A percentile compares a stretch with the other conserved stretches of the same genome.
Conservation (phyloP, 2,888 invertebrate genomes). For the Drosophila subsilvestris region DNA sequence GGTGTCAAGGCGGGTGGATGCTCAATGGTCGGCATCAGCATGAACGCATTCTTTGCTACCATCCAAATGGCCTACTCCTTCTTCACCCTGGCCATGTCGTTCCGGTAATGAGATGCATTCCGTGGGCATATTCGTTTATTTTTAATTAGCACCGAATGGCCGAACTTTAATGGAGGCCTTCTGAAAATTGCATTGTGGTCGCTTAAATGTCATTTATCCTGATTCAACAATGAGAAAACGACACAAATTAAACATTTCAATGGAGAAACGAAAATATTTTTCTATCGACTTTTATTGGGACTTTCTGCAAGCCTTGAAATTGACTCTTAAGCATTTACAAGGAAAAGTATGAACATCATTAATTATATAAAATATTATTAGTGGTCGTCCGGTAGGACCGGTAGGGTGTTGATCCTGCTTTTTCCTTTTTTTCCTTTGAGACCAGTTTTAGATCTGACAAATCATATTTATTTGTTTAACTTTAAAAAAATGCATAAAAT, state of each 20-base stretch:
- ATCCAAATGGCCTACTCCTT: slow-evolving; percentile 40
- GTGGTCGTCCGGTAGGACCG: no score
- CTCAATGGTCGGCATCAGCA: slow-evolving; percentile 39
- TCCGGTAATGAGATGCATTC: slow-evolving; percentile 5
- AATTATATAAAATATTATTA: no score
- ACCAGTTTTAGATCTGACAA: no score
- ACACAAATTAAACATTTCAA: background rate
- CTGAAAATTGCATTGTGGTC: slow-evolving; percentile 40
- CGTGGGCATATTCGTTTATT: slow-evolving; percentile 25
- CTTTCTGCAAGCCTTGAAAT: no score
- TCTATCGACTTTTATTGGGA: background rate
- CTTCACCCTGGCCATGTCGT: slow-evolving; percentile 28
- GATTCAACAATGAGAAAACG: slow-evolving; percentile 18
- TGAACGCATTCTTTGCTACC: slow-evolving; percentile 40
- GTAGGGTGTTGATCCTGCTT: no score
- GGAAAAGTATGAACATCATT: no score
- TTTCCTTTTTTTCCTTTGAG: no score
- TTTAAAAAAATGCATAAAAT: no score
- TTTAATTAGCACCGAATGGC: slow-evolving; percentile 52
- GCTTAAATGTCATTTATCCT: slow-evolving; percentile 64
- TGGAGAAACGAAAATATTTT: background rate
- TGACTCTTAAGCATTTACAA: no score
- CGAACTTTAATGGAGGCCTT: slow-evolving; percentile 44
- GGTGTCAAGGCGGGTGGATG: slow-evolving; percentile 34
- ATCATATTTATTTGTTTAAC: no score